Conservation (phyloP, 2,113 vertebrate species). For the Galeopterus variegatus region DNA sequence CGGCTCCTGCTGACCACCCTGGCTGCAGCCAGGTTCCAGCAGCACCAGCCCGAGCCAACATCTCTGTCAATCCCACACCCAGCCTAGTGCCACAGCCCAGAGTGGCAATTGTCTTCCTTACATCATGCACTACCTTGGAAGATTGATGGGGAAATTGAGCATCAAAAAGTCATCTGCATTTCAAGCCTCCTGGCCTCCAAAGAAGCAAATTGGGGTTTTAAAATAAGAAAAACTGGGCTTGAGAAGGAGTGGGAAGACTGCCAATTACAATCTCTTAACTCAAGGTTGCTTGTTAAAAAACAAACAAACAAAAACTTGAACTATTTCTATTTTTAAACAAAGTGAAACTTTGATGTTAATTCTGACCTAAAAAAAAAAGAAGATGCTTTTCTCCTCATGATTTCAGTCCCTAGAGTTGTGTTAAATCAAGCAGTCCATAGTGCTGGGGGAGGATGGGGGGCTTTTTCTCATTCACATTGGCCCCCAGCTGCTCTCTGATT, state of each 20-base stretch:
- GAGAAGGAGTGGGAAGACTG: slow-evolving; percentile 41
- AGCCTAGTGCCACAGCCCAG: neutral
- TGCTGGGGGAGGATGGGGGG: neutral
- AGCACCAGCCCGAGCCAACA: neutral
- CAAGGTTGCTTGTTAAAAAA: slow-evolving; percentile 54
- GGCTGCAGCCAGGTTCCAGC: neutral
- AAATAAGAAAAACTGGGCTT: slow-evolving; percentile 58
- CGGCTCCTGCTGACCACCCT: neutral
- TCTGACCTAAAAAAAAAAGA: slow-evolving; percentile 38
- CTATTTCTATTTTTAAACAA: slow-evolving; percentile 72
- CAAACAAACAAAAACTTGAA: neutral
- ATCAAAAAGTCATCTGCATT: neutral
- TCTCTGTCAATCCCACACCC: neutral
- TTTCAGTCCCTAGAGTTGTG: neutral
- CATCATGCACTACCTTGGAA: neutral
- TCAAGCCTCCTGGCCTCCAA: slow-evolving; percentile 17
- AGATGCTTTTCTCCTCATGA: neutral
- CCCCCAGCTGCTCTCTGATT: neutral
- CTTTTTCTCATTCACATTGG: neutral
- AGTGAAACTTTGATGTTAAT: slow-evolving; percentile 64
- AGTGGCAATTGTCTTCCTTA: neutral
- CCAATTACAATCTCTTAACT: slow-evolving; percentile 52
- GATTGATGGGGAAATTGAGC: neutral
- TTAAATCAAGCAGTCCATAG: neutral
- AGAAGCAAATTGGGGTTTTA: slow-evolving; percentile 52